Evolutionary conservation across 2,113 vertebrate genomes (phyloP), one percentile per base, ranked within the genome.

Genomic region (Colistium nudipinnis): DNA sequence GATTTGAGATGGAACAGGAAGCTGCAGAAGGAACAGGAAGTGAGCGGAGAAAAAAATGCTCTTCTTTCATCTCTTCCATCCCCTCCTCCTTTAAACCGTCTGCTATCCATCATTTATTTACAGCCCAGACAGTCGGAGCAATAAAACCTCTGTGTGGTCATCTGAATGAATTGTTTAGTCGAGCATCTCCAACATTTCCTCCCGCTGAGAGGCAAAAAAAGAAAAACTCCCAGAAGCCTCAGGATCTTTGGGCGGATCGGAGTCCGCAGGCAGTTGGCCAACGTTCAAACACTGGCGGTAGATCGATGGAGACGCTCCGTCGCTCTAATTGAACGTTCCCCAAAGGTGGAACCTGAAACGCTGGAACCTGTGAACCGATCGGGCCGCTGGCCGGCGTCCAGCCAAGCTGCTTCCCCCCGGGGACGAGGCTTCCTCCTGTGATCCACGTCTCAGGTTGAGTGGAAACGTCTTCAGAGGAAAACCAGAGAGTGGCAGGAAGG

Each of bases 311-410:
- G 53, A 35, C 28, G 14, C 22, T 69, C 80, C 48, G 76, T 61
- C 45, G 41, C 63, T 81, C 64, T 69, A 74, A 81, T 76, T 70
- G 71, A 85, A 70, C 12, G 24, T 41, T 83, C 75, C n/a, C 80
- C 71, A 48, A 28, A 38, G 71, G 80, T 51, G 28, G 24, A 74
- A 81, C 43, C 43, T 20, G 52, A 70, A 57, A 56, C 68, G 70
- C 52, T 44, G 24, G 27, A 61, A 74, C 56, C 52, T 19, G 22
- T 51, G 80, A 78, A 68, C 31, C 9, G 45, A 69, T 53, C 51
- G 1, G 43, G 44, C 51, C 12, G 0, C 74, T 68, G 81, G 81
- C 48, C 4, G 1, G 49, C 31, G 52, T 79, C 81, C 75, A 79
- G 52, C 27, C 63, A n/a, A n/a, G n/a, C n/a, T n/a, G n/a, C n/a